These are phyloP conservation scores for Cheilosia scutellata DNA, from an alignment of 2,888 invertebrate genomes.

Conservation along the genomic window DNA sequence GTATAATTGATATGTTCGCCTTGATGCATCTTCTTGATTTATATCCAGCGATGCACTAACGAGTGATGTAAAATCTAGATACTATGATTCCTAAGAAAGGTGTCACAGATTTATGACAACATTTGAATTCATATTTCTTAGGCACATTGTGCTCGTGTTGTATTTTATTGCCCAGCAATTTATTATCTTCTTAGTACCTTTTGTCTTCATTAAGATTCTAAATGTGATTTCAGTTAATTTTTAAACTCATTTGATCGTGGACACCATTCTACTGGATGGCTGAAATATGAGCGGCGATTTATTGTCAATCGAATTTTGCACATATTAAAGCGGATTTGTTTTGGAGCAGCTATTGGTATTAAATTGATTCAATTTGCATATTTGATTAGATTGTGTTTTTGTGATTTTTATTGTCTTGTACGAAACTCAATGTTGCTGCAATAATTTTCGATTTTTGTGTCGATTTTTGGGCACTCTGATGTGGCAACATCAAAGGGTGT, in stretches of 20 bases:
- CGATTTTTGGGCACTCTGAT: too few species aligned
- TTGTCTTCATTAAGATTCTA: slow-evolving; percentile 4
- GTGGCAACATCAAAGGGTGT: too few species aligned
- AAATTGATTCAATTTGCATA: too few species aligned
- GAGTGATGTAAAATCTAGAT: background rate
- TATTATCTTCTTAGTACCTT: background rate
- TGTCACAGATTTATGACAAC: background rate
- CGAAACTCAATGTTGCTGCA: too few species aligned
- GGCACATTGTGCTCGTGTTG: background rate
- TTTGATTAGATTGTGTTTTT: too few species aligned
- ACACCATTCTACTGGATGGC: background rate
- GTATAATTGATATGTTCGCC: slow-evolving; percentile 36
- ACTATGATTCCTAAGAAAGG: background rate
- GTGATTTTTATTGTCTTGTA: too few species aligned
- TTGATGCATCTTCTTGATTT: background rate
- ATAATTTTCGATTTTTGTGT: too few species aligned
- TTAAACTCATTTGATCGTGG: background rate
- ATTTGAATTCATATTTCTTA: slow-evolving; percentile 1
- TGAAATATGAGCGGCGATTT: background rate
- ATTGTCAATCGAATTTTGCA: background rate
- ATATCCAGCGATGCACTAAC: background rate
- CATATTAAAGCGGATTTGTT: background rate
- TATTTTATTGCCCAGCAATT: background rate
- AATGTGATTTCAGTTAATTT: background rate
- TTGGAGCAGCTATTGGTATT: background rate